Evolutionary conservation across 2,888 invertebrate genomes (phyloP).

Genomic region (Apamea epomidion): DNA sequence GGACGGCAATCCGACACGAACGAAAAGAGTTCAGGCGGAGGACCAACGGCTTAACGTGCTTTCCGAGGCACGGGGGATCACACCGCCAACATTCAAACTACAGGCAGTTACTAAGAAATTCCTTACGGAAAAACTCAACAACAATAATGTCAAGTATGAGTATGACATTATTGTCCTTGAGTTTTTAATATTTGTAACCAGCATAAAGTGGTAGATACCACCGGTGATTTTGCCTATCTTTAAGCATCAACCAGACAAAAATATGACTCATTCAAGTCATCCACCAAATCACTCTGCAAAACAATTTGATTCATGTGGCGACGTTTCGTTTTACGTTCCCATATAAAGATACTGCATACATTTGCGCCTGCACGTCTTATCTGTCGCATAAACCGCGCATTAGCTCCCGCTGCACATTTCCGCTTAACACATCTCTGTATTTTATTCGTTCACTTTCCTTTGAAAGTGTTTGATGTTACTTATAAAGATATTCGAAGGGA

Average conservation of each 20-base stretch:
- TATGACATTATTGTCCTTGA: too few relatives aligned
- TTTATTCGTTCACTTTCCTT: slow-evolving; percentile 81
- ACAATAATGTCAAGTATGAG: too few relatives aligned
- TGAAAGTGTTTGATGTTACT: slow-evolving; percentile 67
- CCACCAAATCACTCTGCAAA: slow-evolving; percentile 11
- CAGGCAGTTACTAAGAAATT: too few relatives aligned
- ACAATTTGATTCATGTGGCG: slow-evolving; percentile 48
- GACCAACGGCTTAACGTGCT: too few relatives aligned
- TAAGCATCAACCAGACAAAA: not conserved
- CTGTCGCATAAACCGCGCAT: slow-evolving; percentile 85
- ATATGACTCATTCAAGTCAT: not conserved
- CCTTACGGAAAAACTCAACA: too few relatives aligned
- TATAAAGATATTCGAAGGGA: slow-evolving; percentile 65
- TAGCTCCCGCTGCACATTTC: slow-evolving; percentile 84
- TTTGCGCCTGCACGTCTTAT: slow-evolving; percentile 81
- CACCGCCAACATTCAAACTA: too few relatives aligned
- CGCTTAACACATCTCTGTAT: slow-evolving; percentile 78
- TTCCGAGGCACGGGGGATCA: too few relatives aligned
- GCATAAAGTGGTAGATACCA: too few relatives aligned
- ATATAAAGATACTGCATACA: slow-evolving; percentile 82
- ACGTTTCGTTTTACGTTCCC: slow-evolving; percentile 58
- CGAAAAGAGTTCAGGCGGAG: too few relatives aligned
- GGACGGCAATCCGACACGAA: too few relatives aligned
- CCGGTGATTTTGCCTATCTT: not conserved
- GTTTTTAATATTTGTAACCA: too few relatives aligned